Evolutionary conservation across 2,797 vertebrate species (phyloP).

Genomic region (Enteromius fasciolatus): DNA sequence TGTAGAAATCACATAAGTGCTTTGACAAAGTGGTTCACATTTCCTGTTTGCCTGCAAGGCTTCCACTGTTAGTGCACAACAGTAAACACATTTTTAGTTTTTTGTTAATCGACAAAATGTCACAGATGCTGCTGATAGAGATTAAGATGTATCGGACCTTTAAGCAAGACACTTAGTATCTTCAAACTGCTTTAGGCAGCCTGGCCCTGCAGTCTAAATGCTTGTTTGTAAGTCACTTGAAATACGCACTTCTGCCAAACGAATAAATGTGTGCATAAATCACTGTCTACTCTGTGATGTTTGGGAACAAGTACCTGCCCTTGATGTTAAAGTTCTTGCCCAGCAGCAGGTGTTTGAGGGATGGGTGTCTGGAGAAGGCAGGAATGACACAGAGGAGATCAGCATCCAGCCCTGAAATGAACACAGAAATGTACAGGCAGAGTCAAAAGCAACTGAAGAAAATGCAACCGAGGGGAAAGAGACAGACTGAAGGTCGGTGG

Average conservation of each 20-base stretch:
- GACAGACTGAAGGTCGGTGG: constrained; percentile 38
- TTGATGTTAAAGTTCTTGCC: constrained; percentile 95
- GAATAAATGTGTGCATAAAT: neutral
- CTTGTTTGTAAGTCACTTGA: neutral
- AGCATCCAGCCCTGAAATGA: constrained; percentile 81
- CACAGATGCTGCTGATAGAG: neutral
- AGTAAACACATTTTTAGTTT: neutral
- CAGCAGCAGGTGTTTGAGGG: constrained; percentile 88
- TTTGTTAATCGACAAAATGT: constrained; percentile 3
- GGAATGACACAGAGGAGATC: constrained; percentile 86
- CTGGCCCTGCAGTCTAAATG: neutral
- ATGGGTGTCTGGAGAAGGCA: constrained; percentile 85
- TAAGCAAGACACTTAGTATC: neutral
- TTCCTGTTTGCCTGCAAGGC: neutral
- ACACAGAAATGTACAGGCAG: constrained; percentile 43
- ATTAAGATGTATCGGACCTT: constrained; percentile 9
- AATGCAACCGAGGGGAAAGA: constrained; percentile 51
- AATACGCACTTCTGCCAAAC: neutral
- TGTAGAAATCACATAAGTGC: neutral
- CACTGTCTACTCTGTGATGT: neutral
- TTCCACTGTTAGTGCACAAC: neutral
- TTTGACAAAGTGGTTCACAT: constrained; percentile 17
- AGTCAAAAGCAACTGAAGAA: constrained; percentile 12
- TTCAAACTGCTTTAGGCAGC: neutral
- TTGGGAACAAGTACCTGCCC: constrained; percentile 78